Base-by-base conservation (phyloP, 2,888 invertebrate genomes). In the Scrobipalpa atriplicella region DNA sequence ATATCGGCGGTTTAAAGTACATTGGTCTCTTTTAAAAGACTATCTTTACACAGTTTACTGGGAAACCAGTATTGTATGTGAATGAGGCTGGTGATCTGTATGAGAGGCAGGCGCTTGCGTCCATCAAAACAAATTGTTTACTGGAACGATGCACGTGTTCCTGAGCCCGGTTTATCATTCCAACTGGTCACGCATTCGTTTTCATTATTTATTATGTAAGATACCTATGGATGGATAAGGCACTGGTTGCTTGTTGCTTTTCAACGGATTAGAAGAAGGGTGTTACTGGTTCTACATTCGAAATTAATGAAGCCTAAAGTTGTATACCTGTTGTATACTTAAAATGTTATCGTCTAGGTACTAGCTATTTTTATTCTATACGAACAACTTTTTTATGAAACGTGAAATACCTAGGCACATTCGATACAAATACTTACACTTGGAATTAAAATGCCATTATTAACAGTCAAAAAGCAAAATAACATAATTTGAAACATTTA, bases 81-180 rank as follows among this genome's bases (percentile, higher is more conserved):
- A 43, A 43, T 43, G 5, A 43, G 43, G 5, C 41, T 41, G 41
- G 41, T 41, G 41, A 43, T 43, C n/a, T 1, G 43, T 43, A 43
- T 54, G 54, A 54, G 21, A 41, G 21, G 63, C 68, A 65, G 68
- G 47, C 67, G 61, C 68, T 71, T 70, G 74, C 71, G 75, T 72
- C 74, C 75, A 77, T 82, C 75, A 80, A 82, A 81, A 81, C 78
- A 75, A 83, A 82, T 81, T 85, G 83, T 86, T 86, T 82, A 81
- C 84, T 82, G 76, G 78, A 79, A 82, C 75, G 68, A 67, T 78
- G 83, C 87, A 87, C 85, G 86, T 87, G 87, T 83, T 79, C 77
- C 77, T 76, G 73, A 75, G 16, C 38, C n/a, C 8, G 16, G 11
- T 18, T 60, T 18, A 19, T 60, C 60, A 39, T 18, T 39, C 39